Conservation (phyloP, 2,797 vertebrate genomes). For the Micromesistius poutassou region DNA sequence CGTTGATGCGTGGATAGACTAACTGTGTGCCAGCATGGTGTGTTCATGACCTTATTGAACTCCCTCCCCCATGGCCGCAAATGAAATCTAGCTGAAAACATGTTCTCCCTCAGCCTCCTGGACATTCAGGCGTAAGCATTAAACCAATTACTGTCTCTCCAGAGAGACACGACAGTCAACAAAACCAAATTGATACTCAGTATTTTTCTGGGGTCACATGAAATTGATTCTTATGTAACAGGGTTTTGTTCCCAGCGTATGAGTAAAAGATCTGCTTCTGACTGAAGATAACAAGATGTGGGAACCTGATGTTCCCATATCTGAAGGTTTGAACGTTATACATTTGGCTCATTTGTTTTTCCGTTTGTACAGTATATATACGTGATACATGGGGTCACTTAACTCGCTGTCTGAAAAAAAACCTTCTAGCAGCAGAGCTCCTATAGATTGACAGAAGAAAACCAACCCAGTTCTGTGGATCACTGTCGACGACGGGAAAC, state of each 20-base stretch:
- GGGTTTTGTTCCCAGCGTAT: background rate
- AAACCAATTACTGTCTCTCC: background rate
- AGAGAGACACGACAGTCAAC: background rate
- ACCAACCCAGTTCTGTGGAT: background rate
- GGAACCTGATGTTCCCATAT: no score
- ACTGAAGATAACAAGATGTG: no score
- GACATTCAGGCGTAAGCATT: background rate
- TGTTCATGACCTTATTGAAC: background rate
- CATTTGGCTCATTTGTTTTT: background rate
- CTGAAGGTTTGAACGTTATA: background rate
- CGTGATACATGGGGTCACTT: background rate
- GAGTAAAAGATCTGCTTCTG: no score
- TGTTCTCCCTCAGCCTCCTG: background rate
- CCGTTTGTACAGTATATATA: background rate
- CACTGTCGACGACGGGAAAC: background rate
- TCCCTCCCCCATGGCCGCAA: background rate
- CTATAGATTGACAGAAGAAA: background rate
- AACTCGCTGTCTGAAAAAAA: background rate
- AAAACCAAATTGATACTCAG: background rate
- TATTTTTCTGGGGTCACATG: background rate
- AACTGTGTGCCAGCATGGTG: background rate
- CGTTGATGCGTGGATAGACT: background rate
- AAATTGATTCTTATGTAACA: background rate
- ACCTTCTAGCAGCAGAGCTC: background rate
- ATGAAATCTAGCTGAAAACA: background rate